Evolutionary conservation across 2,888 invertebrate species (phyloP).

Genomic region (Acanthococcus lagerstroemiae): DNA sequence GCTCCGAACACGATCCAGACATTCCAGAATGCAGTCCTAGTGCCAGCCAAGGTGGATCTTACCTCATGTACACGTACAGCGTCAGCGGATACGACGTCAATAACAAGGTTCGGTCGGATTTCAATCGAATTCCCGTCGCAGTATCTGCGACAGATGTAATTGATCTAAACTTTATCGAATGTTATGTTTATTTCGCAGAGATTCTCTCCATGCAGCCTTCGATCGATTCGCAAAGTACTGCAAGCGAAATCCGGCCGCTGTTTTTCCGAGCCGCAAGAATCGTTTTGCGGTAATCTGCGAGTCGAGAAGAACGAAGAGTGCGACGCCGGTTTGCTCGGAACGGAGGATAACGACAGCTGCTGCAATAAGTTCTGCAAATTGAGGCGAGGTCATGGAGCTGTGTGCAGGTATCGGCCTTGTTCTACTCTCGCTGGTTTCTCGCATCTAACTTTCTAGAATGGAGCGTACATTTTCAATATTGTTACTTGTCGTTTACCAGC

Average conservation of each 20-base stretch:
- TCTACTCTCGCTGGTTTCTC: too few relatives aligned
- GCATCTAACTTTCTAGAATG: too few relatives aligned
- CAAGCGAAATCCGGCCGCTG: conserved; percentile 84
- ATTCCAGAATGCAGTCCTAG: conserved; percentile 91
- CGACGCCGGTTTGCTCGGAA: conserved; percentile 86
- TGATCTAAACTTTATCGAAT: conserved; percentile 2
- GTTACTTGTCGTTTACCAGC: conserved; percentile 46
- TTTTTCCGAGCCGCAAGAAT: conserved; percentile 87
- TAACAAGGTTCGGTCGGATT: conserved; percentile 59
- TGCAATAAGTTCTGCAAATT: conserved; percentile 88
- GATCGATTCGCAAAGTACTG: conserved; percentile 85
- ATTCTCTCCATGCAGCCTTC: conserved; percentile 88
- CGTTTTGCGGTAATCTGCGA: conserved; percentile 89
- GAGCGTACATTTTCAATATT: background rate
- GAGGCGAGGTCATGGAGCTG: conserved; percentile 68
- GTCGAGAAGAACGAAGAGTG: conserved; percentile 95
- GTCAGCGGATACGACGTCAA: conserved; percentile 94
- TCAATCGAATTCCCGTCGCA: background rate
- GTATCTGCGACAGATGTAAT: background rate
- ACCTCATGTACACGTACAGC: conserved; percentile 92
- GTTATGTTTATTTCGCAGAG: conserved; percentile 48
- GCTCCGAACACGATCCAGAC: conserved; percentile 94
- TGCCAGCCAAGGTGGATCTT: conserved; percentile 88
- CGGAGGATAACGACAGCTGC: conserved; percentile 85
- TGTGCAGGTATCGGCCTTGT: conserved; percentile 60